phyloP scores from a whole-genome alignment of 2,797 vertebrate species.

The Alcedo atthis region DNA sequence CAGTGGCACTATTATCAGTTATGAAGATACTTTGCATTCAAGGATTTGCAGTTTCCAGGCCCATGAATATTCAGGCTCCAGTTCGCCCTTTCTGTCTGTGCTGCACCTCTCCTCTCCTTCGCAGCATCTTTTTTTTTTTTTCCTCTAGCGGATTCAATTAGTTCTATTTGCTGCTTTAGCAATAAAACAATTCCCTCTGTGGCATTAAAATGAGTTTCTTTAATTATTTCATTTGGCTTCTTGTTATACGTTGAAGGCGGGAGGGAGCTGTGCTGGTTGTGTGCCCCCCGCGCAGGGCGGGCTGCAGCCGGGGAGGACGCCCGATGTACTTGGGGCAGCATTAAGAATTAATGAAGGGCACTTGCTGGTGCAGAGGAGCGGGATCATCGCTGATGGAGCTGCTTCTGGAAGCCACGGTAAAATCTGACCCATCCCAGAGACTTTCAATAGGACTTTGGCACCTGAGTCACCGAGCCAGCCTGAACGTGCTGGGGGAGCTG shows the following conservation, averaged over 20 bases:
- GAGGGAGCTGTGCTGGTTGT: slow-evolving; percentile 23
- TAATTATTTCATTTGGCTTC: slow-evolving; percentile 76
- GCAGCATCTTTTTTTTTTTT: not conserved
- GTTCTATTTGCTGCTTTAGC: slow-evolving; percentile 80
- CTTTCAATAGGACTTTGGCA: not conserved
- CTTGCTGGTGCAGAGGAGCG: not conserved
- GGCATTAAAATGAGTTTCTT: slow-evolving; percentile 77
- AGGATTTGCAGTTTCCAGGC: not conserved
- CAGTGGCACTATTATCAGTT: slow-evolving; percentile 1
- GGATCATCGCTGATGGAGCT: not conserved
- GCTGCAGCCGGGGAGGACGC: not conserved
- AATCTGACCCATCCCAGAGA: not conserved
- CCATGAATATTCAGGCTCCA: slow-evolving; percentile 53
- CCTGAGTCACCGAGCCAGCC: accelerated
- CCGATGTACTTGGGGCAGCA: slow-evolving; percentile 1
- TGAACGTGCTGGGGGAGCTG: accelerated
- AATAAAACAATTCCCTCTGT: slow-evolving; percentile 76
- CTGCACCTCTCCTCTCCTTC: not conserved
- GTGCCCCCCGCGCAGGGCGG: not conserved
- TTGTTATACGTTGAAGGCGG: slow-evolving; percentile 51
- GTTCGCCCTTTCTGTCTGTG: not conserved
- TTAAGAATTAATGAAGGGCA: slow-evolving; percentile 53
- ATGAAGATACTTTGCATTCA: slow-evolving; percentile 56
- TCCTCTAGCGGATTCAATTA: slow-evolving; percentile 73
- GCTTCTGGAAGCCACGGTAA: not conserved